A percentile compares a stretch with the other conserved stretches of the same genome.
Evolutionary conservation across 2,888 invertebrate species (phyloP).

Genomic region (Anorthoa munda): DNA sequence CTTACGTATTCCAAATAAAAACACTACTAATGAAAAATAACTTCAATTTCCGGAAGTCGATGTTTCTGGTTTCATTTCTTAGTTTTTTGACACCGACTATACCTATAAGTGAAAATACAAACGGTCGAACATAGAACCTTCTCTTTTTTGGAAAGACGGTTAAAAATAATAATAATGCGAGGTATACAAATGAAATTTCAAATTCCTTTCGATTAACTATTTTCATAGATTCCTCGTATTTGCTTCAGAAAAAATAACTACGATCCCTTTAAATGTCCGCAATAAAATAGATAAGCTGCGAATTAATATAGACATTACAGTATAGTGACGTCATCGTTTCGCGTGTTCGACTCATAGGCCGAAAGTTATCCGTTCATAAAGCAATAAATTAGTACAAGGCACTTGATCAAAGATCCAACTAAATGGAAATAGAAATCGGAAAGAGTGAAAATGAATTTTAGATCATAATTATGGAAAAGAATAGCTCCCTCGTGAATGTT

Average conservation of each 20-base stretch:
- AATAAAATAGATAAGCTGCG: constrained; percentile 41
- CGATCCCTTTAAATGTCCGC: not conserved
- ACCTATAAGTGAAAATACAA: no score
- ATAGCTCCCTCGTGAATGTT: no score
- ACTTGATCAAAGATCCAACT: constrained; percentile 7
- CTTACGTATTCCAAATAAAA: no score
- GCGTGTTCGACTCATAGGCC: constrained; percentile 29
- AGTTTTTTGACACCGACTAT: no score
- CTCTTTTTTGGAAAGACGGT: no score
- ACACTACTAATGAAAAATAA: no score
- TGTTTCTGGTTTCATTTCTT: no score
- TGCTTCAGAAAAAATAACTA: not conserved
- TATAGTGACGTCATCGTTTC: constrained; percentile 27
- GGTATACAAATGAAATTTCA: not conserved
- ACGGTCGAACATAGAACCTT: no score
- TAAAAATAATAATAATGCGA: not conserved
- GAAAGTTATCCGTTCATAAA: constrained; percentile 32
- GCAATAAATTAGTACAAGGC: constrained; percentile 45
- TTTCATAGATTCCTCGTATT: not conserved
- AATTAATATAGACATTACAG: constrained; percentile 52
- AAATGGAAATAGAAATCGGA: not conserved
- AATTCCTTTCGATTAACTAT: not conserved
- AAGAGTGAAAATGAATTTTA: not conserved
- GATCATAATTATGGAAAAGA: no score
- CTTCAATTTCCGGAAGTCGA: no score